These are phyloP conservation scores for Pipistrellus pipistrellus DNA, from an alignment of 2,797 vertebrate species.

Conservation along the genomic window DNA sequence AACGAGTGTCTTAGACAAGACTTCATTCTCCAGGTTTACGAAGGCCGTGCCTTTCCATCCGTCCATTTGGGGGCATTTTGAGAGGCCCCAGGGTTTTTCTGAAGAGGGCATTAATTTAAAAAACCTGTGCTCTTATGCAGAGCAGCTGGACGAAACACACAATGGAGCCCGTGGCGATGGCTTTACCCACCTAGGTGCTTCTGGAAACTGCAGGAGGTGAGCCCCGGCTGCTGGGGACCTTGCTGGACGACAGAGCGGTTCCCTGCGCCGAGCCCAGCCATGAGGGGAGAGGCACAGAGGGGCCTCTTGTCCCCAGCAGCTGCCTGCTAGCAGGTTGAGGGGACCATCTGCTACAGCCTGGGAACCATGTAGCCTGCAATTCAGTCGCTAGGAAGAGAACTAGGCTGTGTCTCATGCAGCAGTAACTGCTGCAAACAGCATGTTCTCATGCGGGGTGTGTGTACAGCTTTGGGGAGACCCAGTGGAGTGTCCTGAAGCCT, in stretches of 20 bases:
- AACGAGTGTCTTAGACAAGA: neutral
- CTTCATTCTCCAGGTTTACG: neutral
- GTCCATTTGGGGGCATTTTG: neutral
- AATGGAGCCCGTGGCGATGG: neutral
- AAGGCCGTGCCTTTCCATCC: neutral
- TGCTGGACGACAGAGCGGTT: neutral
- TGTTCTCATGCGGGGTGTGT: neutral
- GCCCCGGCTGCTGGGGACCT: neutral
- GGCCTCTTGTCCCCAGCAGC: neutral
- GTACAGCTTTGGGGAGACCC: neutral
- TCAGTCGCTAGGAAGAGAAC: neutral
- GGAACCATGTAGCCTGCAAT: neutral
- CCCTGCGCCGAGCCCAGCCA: neutral
- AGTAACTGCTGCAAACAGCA: neutral
- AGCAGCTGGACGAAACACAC: slow-evolving; percentile 2
- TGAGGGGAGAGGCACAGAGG: neutral
- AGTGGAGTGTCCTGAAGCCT: neutral
- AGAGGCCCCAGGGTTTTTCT: neutral
- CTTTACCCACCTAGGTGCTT: neutral
- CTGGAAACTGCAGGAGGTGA: neutral
- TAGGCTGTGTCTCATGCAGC: neutral
- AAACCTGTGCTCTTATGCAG: neutral
- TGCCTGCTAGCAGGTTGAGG: neutral
- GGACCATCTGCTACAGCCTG: neutral
- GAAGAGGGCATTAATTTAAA: neutral